Conservation (phyloP, 30 jellyfish, hydroid and myxozoan genomes). For the Aurelia aurita region DNA sequence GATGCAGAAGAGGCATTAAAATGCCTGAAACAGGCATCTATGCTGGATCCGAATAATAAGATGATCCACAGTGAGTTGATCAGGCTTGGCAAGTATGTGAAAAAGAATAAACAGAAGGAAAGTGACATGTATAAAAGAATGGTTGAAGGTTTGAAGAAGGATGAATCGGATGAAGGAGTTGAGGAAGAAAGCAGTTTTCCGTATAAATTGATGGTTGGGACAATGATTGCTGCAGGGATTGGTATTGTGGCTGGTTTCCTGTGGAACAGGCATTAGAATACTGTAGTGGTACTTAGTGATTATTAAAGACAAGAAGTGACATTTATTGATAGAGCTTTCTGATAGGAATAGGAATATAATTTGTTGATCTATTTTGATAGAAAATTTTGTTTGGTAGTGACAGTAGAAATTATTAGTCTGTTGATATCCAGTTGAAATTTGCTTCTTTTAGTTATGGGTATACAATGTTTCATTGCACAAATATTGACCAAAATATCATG, state of each 20-base stretch:
- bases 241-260: slow-evolving; percentile 81
- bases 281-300: background rate
- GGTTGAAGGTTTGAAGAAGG: slow-evolving; percentile 72
- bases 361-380: too few relatives aligned
- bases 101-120: slow-evolving; percentile 75
- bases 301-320: background rate
- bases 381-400: too few relatives aligned
- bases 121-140: slow-evolving; percentile 88
- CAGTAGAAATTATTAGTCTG: too few relatives aligned
- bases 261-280: slow-evolving; percentile 41
- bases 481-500: too few relatives aligned
- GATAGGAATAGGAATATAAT: too few relatives aligned
- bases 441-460: too few relatives aligned
- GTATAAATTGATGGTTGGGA: slow-evolving; percentile 56
- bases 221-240: slow-evolving; percentile 66
- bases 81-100: slow-evolving; percentile 61
- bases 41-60: slow-evolving; percentile 84
- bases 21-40: slow-evolving; percentile 87
- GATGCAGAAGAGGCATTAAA: slow-evolving; percentile 83
- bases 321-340: too few relatives aligned
- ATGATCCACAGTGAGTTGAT: slow-evolving; percentile 64
- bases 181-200: slow-evolving; percentile 24
- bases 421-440: too few relatives aligned
- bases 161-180: slow-evolving; percentile 12
- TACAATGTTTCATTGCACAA: too few relatives aligned